Conservation (phyloP, 2,113 vertebrate genomes). For the Kryptolebias marmoratus region DNA sequence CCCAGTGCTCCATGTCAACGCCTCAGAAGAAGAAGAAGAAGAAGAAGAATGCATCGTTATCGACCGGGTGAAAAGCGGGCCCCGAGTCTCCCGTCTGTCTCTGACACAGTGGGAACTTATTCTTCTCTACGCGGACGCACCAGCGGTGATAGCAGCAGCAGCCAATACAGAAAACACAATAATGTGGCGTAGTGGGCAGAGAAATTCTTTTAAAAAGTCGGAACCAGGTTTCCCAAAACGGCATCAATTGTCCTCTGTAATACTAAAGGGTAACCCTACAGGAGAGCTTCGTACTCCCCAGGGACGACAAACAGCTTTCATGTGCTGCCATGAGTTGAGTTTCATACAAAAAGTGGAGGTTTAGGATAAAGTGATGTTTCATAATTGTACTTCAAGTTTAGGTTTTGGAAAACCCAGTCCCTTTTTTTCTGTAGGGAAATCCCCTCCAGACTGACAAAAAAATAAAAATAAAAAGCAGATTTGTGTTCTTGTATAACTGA, state of each 20-base stretch:
- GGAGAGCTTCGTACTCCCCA: neutral
- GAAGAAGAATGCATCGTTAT: constrained; percentile 35
- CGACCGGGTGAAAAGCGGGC: constrained; percentile 50
- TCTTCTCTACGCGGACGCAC: constrained; percentile 64
- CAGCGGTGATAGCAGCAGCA: constrained; percentile 69
- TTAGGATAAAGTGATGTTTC: constrained; percentile 31
- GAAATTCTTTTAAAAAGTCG: constrained; percentile 45
- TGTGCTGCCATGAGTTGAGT: constrained; percentile 25
- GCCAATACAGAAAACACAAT: constrained; percentile 63
- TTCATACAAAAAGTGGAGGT: constrained; percentile 35
- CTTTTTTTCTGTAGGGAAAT: constrained; percentile 57
- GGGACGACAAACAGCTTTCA: constrained; percentile 1
- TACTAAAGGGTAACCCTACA: constrained; percentile 3
- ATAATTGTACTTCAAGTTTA: constrained; percentile 37
- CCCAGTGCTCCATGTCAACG: constrained; percentile 45
- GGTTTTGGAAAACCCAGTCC: constrained; percentile 68
- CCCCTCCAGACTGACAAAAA: constrained; percentile 71
- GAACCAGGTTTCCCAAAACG: constrained; percentile 70
- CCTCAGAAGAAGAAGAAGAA: constrained; percentile 45
- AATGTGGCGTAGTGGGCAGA: constrained; percentile 77
- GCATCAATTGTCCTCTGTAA: constrained; percentile 12
- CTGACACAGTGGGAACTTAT: constrained; percentile 66
- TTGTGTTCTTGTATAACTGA: constrained; percentile 76
- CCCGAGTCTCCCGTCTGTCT: constrained; percentile 54
- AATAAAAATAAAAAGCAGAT: constrained; percentile 50